Evolutionary conservation across 2,113 vertebrate genomes (phyloP).

Genomic region (Micronycteris hirsuta): DNA sequence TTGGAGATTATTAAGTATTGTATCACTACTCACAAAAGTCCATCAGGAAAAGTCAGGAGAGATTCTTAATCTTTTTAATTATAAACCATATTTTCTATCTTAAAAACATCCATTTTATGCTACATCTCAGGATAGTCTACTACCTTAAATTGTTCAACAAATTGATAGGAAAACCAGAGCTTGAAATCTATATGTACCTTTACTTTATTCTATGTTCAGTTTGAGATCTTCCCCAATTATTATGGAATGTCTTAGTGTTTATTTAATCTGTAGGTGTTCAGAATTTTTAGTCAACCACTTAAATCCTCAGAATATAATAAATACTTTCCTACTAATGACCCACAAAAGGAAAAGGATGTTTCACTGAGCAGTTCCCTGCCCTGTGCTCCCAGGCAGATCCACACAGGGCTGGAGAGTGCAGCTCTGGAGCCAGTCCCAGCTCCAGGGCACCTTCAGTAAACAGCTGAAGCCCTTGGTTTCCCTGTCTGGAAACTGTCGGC

Average conservation of each 20-base stretch:
- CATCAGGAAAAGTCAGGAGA: background rate
- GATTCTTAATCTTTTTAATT: background rate
- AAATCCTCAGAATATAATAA: background rate
- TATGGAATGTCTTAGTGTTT: background rate
- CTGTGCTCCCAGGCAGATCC: background rate
- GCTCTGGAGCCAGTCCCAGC: background rate
- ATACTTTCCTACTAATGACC: background rate
- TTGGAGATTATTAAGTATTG: background rate
- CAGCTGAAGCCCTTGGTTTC: background rate
- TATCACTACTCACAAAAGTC: background rate
- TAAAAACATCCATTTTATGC: background rate
- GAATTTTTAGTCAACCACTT: background rate
- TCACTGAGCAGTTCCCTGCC: background rate
- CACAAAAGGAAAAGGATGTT: background rate
- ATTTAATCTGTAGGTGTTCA: background rate
- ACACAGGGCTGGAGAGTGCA: background rate
- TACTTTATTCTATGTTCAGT: background rate
- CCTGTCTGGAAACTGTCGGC: background rate
- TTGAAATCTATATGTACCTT: background rate
- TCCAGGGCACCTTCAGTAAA: background rate
- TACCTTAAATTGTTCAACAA: background rate
- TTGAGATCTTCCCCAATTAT: background rate
- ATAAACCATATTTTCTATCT: slow-evolving; percentile 20
- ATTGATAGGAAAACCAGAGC: background rate
- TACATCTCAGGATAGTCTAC: background rate